Base-by-base conservation (phyloP, 2,113 vertebrate species). In the Leptosomus discolor region DNA sequence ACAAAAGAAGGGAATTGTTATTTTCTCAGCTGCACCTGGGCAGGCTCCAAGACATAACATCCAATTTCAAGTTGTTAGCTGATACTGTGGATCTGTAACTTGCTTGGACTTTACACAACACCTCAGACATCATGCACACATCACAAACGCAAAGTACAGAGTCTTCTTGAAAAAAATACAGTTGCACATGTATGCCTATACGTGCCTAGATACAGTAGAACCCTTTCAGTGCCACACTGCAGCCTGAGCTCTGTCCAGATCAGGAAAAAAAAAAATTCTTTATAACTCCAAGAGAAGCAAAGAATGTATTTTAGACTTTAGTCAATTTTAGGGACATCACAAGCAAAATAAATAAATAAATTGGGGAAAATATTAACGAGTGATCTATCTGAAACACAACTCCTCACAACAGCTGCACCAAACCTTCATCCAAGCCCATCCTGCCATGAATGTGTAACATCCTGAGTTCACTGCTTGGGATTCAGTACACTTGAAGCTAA, bases 391-490 rank as follows among this genome's bases (percentile, higher is more conserved):
- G 15, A 91, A 95, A 51, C 11, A 36, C 13, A 83, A 2, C 13
- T 85, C 39, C 36, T 65, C 46, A 13, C 20, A 21, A 0, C 3
- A 85, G 19, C 69, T 76, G 36, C 36, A 68, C 32, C 39, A 68
- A 85, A n/a, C 17, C 65, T 65, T 87, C 64, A 74, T 9, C n/a
- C 63, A 46, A 51, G 22, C 8, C 37, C 39, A 15, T 24, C 58
- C 37, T 37, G 29, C 32, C 27, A 27, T 1, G 16, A 41, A 23
- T 0, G 2, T 3, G 7, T 2, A 76, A 57, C 45, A 64, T 9
- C 22, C 16, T 0, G 0, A 80, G 45, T 3, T 11, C 20, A 5
- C 13, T 37, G 6, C 9, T 7, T 7, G 26, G 30, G 30, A 34
- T 15, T 71, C 13, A 37, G 39, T 3, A 39, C 22, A 8, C 12